Evolutionary conservation across 2,113 vertebrate species (phyloP), one percentile per base, ranked within the genome.

Genomic region (Garra rufa): DNA sequence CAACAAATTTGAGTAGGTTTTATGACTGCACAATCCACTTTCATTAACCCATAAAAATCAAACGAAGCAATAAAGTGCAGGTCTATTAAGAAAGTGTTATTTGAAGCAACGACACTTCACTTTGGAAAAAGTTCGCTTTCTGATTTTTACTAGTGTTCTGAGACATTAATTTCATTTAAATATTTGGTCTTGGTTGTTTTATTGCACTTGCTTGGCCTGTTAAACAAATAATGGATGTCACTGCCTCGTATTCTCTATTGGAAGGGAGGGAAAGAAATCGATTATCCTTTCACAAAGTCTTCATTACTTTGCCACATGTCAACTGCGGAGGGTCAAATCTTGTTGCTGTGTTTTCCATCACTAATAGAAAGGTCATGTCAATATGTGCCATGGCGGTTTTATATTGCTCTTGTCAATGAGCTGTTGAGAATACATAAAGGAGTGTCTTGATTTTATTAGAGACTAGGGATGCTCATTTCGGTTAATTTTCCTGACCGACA

Each of bases 211-310:
- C 26, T 70, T 65, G 13, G 57, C 10, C 78, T 67, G 78, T 80
- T 52, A 50, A 70, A 55, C 65, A 38, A 55, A 55, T 82, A 55
- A 71, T 70, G 63, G 26, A 82, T 82, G 46, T 15, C 28, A 41
- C 13, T 34, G 43, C 10, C 61, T 71, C 80, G 6, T 81, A 15
- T 81, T 46, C 43, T 81, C 17, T n/a, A 70, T 52, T 55, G 38
- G 10, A 69, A 41, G 44, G 38, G 28, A 41, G 55, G 50, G 44
- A 9, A 30, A 85, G n/a, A 89, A 90, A 92, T 93, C 88, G 79
- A 93, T 94, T 82, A 86, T 70, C 81, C 88, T 92, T 90, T 93
- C 88, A 87, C 91, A 90, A 91, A 90, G 90, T 92, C 90, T 93
- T 93, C 88, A 93, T 94, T 92, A 91, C 89, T 92, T 90, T 90